Percentiles rank a stretch among this genome's conserved stretches.
These are phyloP conservation scores for Mythimna vitellina DNA, from an alignment of 2,888 invertebrate species.

Conservation along the genomic window DNA sequence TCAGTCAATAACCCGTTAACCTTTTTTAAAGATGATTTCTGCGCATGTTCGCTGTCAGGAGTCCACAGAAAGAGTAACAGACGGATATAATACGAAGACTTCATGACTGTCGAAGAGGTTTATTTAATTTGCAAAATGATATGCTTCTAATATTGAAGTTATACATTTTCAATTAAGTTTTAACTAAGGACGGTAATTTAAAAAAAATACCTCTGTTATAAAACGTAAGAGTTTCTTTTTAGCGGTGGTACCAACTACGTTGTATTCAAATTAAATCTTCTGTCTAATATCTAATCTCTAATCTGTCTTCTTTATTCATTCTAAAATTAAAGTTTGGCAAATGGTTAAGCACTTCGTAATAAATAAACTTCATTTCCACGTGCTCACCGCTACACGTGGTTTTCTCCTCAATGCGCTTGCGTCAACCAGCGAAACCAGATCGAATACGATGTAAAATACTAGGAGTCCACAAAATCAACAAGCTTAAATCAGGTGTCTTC, in stretches of 20 bases:
- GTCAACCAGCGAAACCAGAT: not conserved
- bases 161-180: not conserved
- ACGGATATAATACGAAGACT: not conserved
- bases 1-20: not conserved
- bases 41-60: too few species aligned
- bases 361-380: not conserved
- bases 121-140: not conserved
- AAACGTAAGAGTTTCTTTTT: too few species aligned
- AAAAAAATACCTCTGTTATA: too few species aligned
- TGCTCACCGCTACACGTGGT: not conserved
- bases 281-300: too few species aligned
- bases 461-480: conserved; percentile 38
- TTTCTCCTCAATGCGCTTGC: not conserved
- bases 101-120: not conserved
- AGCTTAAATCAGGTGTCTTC: conserved; percentile 5
- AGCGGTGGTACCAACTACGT: too few species aligned
- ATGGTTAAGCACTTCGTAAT: not conserved
- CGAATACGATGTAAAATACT: conserved; percentile 30
- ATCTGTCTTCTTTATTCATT: not conserved
- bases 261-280: too few species aligned
- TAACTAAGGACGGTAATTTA: too few species aligned
- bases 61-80: not conserved
- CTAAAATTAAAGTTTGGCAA: not conserved
- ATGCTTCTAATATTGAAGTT: too few species aligned
- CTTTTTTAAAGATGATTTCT: not conserved